Percentiles rank a stretch among this genome's conserved stretches.
Evolutionary conservation across 2,113 vertebrate species (phyloP).

Genomic region (Puma concolor): DNA sequence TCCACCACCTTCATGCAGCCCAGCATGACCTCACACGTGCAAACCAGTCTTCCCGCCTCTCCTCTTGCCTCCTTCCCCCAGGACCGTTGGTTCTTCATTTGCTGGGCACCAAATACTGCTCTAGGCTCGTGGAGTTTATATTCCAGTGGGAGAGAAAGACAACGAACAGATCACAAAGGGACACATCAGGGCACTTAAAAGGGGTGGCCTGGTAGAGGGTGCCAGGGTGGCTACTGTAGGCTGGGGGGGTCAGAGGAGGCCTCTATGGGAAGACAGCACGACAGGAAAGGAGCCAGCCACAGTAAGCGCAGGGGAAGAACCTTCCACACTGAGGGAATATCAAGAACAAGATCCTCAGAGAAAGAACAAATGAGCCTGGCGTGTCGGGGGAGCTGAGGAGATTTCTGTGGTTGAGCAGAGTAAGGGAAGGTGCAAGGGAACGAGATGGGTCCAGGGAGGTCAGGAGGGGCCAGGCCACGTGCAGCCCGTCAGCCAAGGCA

Average conservation of each 20-base stretch:
- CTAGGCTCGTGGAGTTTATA: background rate
- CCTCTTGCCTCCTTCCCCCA: background rate
- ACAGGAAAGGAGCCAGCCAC: background rate
- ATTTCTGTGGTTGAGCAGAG: rapidly evolving
- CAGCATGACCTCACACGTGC: background rate
- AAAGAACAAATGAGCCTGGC: background rate
- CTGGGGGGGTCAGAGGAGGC: background rate
- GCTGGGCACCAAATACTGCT: background rate
- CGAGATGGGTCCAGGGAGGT: too few species aligned
- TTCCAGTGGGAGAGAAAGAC: background rate
- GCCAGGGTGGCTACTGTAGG: background rate
- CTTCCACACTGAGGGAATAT: background rate
- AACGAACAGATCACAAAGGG: background rate
- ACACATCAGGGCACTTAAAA: background rate
- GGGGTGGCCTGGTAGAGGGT: background rate
- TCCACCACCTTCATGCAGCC: background rate
- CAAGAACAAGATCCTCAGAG: background rate
- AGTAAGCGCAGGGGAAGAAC: background rate
- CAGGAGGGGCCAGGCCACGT: background rate
- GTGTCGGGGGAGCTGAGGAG: background rate
- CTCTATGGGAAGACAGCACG: rapidly evolving
- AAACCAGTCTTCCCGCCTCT: background rate
- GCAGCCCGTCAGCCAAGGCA: background rate
- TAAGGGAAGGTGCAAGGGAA: background rate
- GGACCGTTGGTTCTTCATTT: background rate